Evolutionary conservation across 2,797 vertebrate species (phyloP).

Genomic region (Enteromius afrohamiltoni): DNA sequence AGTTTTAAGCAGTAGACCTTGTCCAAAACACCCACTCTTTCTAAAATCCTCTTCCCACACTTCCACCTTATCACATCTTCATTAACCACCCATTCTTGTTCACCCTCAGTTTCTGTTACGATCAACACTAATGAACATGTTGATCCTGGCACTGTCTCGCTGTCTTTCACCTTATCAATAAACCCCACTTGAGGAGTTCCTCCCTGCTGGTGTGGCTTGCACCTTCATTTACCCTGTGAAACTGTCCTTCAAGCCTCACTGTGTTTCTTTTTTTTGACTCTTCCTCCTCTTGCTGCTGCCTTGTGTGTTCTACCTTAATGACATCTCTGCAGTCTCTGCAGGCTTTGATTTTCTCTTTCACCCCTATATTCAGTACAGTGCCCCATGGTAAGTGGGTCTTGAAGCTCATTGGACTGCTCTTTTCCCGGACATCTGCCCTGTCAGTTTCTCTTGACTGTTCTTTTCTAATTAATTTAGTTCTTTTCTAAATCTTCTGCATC

Average conservation of each 20-base stretch:
- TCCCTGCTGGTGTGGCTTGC: neutral
- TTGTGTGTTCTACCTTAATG: conserved; percentile 14
- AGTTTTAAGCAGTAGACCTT: conserved; percentile 15
- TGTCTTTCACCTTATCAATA: conserved; percentile 12
- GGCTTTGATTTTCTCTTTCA: neutral
- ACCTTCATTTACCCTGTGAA: conserved; percentile 1
- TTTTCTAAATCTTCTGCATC: neutral
- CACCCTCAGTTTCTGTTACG: neutral
- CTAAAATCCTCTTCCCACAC: neutral
- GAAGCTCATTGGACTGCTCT: neutral
- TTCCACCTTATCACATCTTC: neutral
- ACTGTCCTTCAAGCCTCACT: neutral
- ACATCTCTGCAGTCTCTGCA: neutral
- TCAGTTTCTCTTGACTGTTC: neutral
- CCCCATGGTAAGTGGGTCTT: conserved; percentile 21
- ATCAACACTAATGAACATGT: conserved; percentile 25
- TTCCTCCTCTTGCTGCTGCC: conserved; percentile 36
- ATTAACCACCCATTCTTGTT: neutral
- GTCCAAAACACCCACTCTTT: conserved; percentile 8
- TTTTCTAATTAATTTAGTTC: neutral
- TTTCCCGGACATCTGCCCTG: neutral
- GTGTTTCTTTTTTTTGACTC: conserved; percentile 23
- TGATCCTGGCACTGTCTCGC: conserved; percentile 4
- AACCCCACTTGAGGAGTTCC: neutral
- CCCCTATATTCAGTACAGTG: neutral